Conservation (phyloP, 2,888 invertebrate genomes). For the Dorcus parallelipipedus region DNA sequence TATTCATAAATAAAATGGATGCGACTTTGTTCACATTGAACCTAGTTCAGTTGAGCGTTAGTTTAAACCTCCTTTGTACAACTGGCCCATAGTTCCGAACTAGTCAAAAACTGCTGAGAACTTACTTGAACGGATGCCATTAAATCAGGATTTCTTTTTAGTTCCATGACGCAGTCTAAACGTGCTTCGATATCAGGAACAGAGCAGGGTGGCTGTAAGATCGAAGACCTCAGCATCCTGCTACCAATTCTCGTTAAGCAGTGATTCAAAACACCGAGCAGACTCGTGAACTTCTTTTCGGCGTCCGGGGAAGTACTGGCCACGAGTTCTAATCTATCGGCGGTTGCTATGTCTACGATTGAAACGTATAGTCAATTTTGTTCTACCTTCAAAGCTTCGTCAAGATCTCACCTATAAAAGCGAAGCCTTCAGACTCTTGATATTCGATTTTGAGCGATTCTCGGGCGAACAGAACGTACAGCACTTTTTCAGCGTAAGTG, state of each 20-base stretch:
- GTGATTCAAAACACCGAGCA: constrained; percentile 65
- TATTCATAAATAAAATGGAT: too few relatives aligned
- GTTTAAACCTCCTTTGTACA: too few relatives aligned
- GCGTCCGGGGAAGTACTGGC: constrained; percentile 51
- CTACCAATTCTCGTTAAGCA: constrained; percentile 73
- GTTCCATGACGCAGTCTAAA: constrained; percentile 72
- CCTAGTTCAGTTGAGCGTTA: too few relatives aligned
- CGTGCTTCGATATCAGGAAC: constrained; percentile 63
- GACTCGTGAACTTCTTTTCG: constrained; percentile 49
- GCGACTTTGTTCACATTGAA: too few relatives aligned
- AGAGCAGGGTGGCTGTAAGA: constrained; percentile 76
- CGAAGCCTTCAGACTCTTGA: constrained; percentile 75
- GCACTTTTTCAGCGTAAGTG: constrained; percentile 78
- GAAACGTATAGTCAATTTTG: background rate
- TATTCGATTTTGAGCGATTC: constrained; percentile 78
- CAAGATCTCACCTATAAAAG: constrained; percentile 69
- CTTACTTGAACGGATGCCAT: constrained; percentile 62
- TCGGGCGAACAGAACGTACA: constrained; percentile 70
- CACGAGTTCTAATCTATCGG: constrained; percentile 71
- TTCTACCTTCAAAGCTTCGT: background rate
- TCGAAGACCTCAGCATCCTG: constrained; percentile 72
- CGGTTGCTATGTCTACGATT: constrained; percentile 73
- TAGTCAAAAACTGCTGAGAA: background rate
- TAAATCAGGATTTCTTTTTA: constrained; percentile 65
- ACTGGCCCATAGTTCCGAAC: too few relatives aligned